Base-by-base conservation (phyloP, 2,888 invertebrate genomes). In the Chrysolina americana region DNA sequence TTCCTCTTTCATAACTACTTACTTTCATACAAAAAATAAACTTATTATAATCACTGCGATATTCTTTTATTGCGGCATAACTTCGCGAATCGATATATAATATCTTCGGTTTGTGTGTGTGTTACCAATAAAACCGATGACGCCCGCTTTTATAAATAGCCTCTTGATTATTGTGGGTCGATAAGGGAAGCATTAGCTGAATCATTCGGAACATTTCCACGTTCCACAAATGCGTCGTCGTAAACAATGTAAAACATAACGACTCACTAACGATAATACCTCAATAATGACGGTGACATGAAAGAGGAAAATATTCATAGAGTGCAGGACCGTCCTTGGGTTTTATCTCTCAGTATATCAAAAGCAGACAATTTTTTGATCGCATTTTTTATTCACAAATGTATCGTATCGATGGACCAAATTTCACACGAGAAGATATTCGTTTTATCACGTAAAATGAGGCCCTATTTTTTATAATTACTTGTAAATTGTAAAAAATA, bases 61-160 rank as follows among this genome's bases (percentile, higher is more conserved):
- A 44, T 4, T 13, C 6, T 13, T 21, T 23, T 11, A 10, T 53
- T 19, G 21, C 17, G 1, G 17, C 19, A 19, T 53, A 53, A 2
- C 21, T 13, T 53, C 48, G 19, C 48, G 8, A 17, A 19, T 19
- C 21, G 36, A 36, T 36, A 36, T 13, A 5, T 53, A 10, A n/a
- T 19, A 13, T 53, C 21, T 21, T 53, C 13, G 2, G 21, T 21
- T 53, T 53, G 53, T 53, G 21, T 59, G 36, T 36, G 28, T 59
- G 23, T 36, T n/a, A 28, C n/a, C 59, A 59, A 59, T 59, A 59
- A 59, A 59, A 59, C 36, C 59, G 69, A 44, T 69, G 59, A 41
- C 44, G 62, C 28, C 19, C 47, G 47, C 62, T 47, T 36, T 69
- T 62, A 59, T 50, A 68, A 69, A 62, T 62, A 69, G 62, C 62